Percentiles rank a stretch among this genome's conserved stretches.
Evolutionary conservation across 2,888 invertebrate genomes (phyloP).

Genomic region (Oligia latruncula): DNA sequence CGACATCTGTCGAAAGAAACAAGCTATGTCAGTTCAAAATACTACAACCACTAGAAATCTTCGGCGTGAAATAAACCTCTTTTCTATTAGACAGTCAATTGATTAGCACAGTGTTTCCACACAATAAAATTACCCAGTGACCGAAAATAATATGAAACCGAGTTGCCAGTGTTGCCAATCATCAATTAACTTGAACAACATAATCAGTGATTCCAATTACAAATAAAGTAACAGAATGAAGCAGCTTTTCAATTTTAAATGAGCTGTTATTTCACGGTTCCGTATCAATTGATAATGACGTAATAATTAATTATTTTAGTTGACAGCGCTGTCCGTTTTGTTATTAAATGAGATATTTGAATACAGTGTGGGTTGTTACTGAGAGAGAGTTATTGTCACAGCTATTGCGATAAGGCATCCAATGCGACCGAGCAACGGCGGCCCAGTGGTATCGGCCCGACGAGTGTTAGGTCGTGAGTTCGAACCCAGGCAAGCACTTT

Average conservation of each 20-base stretch:
- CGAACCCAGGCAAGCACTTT: no score
- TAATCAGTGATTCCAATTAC: conserved; percentile 44
- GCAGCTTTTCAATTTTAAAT: conserved; percentile 47
- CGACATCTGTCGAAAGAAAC: background rate
- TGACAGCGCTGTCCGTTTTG: conserved; percentile 66
- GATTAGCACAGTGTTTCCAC: conserved; percentile 2
- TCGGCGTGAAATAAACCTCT: background rate
- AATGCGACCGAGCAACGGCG: no score
- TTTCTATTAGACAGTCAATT: background rate
- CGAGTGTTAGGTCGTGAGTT: background rate
- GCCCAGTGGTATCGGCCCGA: background rate
- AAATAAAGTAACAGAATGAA: conserved; percentile 31
- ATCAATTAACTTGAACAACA: conserved; percentile 35
- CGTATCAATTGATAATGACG: conserved; percentile 52
- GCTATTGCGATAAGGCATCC: background rate
- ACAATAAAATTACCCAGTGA: background rate
- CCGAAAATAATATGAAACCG: conserved; percentile 16
- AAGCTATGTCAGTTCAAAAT: background rate
- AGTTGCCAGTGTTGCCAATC: conserved; percentile 27
- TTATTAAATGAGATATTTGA: conserved; percentile 65
- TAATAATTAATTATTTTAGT: conserved; percentile 57
- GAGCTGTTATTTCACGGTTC: conserved; percentile 42
- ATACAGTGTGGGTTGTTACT: conserved; percentile 42
- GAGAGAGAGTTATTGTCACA: background rate
- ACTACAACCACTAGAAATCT: background rate